phyloP scores from a whole-genome alignment of 2,888 invertebrate species.

The Linhomoeus sp. region DNA sequence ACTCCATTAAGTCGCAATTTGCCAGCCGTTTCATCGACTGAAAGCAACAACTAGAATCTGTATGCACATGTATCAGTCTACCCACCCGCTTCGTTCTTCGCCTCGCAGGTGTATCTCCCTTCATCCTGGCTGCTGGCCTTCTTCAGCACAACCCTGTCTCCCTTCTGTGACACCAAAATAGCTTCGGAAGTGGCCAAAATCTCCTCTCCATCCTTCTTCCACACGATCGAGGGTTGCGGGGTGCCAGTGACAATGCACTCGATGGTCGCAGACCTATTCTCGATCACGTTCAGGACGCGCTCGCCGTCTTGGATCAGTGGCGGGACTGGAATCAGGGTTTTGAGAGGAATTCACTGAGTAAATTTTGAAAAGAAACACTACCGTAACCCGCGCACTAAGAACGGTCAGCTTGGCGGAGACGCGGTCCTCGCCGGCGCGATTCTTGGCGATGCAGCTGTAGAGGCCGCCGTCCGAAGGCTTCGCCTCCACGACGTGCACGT shows the following conservation, averaged over 20 bases:
- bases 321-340: conserved; percentile 25
- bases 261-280: conserved; percentile 37
- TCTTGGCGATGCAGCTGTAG: conserved; percentile 40
- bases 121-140: conserved; percentile 15
- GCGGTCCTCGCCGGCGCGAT: conserved; percentile 36
- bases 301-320: conserved; percentile 27
- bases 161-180: too few relatives aligned
- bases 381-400: conserved; percentile 32
- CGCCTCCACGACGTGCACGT: conserved; percentile 17
- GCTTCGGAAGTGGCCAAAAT: too few relatives aligned
- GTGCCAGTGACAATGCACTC: conserved; percentile 36
- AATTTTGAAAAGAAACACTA: not conserved
- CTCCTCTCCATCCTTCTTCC: too few relatives aligned
- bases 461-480: conserved; percentile 27
- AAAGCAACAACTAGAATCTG: too few relatives aligned
- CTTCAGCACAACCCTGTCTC: not conserved
- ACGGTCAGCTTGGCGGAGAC: conserved; percentile 38
- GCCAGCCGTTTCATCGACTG: too few relatives aligned
- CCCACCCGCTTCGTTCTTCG: conserved; percentile 30
- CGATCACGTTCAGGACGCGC: conserved; percentile 28
- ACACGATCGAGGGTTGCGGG: conserved; percentile 37
- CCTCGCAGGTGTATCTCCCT: conserved; percentile 29
- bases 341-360: too few relatives aligned
- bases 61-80: too few relatives aligned
- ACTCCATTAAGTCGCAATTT: too few relatives aligned